Percentiles rank a stretch among this genome's conserved stretches.
Conservation (phyloP, 2,113 vertebrate species). For the Tupaia tana region DNA sequence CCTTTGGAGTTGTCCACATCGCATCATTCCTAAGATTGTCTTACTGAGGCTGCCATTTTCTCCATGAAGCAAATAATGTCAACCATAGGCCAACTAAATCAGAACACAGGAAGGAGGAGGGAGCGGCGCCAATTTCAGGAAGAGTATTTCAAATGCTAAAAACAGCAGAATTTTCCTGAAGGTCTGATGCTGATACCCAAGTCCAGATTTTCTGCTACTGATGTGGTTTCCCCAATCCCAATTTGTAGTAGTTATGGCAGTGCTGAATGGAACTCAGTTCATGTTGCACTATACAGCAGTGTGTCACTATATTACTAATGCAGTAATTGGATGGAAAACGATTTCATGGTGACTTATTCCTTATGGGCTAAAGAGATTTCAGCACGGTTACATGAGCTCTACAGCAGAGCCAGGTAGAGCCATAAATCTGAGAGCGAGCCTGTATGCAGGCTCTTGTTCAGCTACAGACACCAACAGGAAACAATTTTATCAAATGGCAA, state of each 20-base stretch:
- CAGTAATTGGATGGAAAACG: background rate
- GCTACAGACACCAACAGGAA: background rate
- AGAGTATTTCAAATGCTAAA: conserved; percentile 52
- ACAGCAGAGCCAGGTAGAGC: background rate
- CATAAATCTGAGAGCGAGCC: background rate
- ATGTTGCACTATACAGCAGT: background rate
- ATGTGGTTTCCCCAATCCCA: background rate
- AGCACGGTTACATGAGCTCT: background rate
- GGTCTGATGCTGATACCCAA: background rate
- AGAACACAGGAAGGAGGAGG: background rate
- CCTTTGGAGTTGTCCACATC: background rate
- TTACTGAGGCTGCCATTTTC: conserved; percentile 20
- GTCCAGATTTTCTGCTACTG: background rate
- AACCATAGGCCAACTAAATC: background rate
- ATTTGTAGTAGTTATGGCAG: background rate
- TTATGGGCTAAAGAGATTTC: background rate
- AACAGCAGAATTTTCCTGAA: background rate
- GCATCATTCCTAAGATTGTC: background rate
- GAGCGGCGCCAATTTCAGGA: background rate
- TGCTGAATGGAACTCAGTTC: background rate
- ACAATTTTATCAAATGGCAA: background rate
- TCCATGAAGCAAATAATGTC: conserved; percentile 28
- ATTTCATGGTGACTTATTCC: background rate
- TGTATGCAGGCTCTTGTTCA: background rate
- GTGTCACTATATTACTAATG: background rate